These are phyloP conservation scores for Gila robusta DNA, from an alignment of 2,797 vertebrate species.

Conservation along the genomic window DNA sequence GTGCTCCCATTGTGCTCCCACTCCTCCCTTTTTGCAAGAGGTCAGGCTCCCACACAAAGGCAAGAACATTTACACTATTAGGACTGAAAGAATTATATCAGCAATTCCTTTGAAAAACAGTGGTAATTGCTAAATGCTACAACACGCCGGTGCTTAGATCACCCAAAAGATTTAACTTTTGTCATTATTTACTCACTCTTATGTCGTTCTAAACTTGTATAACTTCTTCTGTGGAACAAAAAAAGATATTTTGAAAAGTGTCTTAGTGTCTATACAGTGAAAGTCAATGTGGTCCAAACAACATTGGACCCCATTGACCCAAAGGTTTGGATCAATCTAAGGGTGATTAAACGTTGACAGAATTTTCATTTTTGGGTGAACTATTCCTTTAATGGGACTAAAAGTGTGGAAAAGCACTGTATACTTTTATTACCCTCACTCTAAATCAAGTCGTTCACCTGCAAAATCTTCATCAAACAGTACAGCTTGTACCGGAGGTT, in stretches of 20 bases:
- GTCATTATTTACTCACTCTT: neutral
- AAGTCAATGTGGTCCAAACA: neutral
- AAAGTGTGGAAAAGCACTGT: conserved; percentile 17
- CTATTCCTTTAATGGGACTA: neutral
- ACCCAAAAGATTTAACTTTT: neutral
- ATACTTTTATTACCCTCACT: conserved; percentile 72
- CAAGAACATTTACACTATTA: conserved; percentile 61
- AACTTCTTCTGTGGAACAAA: neutral
- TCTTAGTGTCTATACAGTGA: neutral
- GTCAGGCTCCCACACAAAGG: conserved; percentile 61
- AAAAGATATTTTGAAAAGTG: conserved; percentile 17
- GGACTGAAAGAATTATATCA: conserved; percentile 75
- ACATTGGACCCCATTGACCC: neutral
- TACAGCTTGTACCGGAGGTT: conserved; percentile 78
- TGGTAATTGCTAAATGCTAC: conserved; percentile 61
- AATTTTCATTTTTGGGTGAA: neutral
- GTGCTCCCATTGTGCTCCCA: conserved; percentile 58
- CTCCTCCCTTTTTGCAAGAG: conserved; percentile 66
- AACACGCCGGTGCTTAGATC: neutral
- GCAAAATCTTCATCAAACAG: conserved; percentile 72
- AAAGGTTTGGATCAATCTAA: neutral
- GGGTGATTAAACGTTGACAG: neutral
- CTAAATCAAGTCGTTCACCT: conserved; percentile 79
- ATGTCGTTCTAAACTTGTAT: neutral
- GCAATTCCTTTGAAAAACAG: conserved; percentile 75